Percentiles rank a stretch among this genome's conserved stretches.
Conservation (phyloP, 2,113 vertebrate species). For the Pogonocichla stellata region DNA sequence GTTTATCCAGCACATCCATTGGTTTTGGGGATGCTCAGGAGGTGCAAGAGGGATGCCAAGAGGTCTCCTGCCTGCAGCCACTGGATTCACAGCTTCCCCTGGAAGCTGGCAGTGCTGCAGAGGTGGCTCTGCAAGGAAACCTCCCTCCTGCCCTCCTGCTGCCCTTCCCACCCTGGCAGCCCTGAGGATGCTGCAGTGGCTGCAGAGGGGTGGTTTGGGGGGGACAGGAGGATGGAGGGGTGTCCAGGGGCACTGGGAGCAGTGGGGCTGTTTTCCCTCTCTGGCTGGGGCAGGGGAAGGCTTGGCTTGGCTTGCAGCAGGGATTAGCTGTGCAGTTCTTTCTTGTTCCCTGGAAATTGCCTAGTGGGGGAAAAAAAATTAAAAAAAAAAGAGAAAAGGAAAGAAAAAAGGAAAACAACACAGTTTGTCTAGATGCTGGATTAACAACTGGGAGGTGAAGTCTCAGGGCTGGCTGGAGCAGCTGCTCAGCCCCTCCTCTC, state of each 20-base stretch:
- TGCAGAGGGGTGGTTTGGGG: background rate
- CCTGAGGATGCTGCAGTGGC: background rate
- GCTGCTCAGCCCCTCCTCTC: background rate
- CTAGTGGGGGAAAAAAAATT: fast-evolving
- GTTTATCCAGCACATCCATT: fast-evolving
- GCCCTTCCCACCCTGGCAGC: background rate
- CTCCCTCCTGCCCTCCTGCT: background rate
- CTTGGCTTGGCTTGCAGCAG: background rate
- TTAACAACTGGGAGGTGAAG: background rate
- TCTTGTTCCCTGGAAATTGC: background rate
- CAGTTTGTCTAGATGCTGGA: background rate
- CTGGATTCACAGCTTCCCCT: background rate
- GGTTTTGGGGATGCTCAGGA: background rate
- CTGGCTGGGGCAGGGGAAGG: background rate
- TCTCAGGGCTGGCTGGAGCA: background rate
- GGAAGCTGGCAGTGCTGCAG: background rate
- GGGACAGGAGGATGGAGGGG: background rate
- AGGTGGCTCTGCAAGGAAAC: background rate
- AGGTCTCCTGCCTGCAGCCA: background rate
- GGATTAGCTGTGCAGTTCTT: background rate
- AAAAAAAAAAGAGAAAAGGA: fast-evolving
- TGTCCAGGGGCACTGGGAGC: background rate
- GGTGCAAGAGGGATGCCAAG: background rate
- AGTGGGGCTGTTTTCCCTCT: background rate
- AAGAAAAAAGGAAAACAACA: background rate